Conservation (phyloP, 1,140 invertebrate species). For the Papilio polyxenes region DNA sequence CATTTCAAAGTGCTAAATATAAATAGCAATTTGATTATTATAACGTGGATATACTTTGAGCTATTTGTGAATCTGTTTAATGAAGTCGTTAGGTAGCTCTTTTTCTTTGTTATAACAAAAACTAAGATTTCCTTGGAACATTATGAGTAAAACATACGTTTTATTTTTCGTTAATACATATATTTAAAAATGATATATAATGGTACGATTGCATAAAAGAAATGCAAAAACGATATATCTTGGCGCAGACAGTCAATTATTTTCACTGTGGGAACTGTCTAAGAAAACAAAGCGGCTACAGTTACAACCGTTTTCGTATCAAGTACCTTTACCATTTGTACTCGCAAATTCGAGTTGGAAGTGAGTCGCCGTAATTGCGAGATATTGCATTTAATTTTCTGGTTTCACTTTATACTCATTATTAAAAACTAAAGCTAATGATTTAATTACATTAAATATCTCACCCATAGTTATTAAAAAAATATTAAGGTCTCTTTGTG, state of each 20-base stretch:
- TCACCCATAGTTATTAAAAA: not conserved
- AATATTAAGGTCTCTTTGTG: not conserved
- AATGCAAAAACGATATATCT: conserved; percentile 74
- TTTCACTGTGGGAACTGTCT: conserved; percentile 77
- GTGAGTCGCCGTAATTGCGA: conserved; percentile 33
- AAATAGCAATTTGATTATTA: not conserved
- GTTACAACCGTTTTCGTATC: conserved; percentile 73
- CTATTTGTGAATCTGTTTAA: not conserved
- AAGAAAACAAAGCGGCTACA: conserved; percentile 75
- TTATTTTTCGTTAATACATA: not conserved
- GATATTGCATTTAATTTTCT: conserved; percentile 11
- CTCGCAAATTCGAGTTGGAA: conserved; percentile 47
- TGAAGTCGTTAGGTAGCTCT: not conserved
- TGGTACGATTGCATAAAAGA: conserved; percentile 50
- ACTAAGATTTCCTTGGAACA: no score
- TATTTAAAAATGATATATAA: not conserved
- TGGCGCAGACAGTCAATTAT: conserved; percentile 74
- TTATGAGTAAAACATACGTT: not conserved
- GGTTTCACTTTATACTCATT: not conserved
- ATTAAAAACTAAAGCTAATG: not conserved
- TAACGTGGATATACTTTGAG: not conserved
- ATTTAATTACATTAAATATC: not conserved
- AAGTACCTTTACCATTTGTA: conserved; percentile 60
- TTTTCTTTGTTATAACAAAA: no score
- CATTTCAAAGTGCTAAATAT: not conserved